phyloP scores from a whole-genome alignment of 2,113 vertebrate genomes.

The Nerophis lumbriciformis region DNA sequence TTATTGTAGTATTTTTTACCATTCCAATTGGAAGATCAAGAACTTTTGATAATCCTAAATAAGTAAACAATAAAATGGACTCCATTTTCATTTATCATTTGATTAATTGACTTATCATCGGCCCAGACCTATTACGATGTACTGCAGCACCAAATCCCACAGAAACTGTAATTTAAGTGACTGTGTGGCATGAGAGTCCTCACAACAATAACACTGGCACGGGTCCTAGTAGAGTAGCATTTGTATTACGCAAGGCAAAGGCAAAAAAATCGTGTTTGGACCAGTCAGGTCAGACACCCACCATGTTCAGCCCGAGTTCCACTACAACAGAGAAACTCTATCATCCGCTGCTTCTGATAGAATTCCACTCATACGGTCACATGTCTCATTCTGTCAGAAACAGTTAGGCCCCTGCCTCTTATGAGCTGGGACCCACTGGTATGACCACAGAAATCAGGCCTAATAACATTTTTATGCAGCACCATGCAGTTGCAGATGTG shows the following conservation, averaged over 20 bases:
- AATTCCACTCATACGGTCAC: conserved; percentile 60
- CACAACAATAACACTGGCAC: neutral
- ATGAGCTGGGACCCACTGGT: conserved; percentile 36
- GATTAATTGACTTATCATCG: too few species aligned
- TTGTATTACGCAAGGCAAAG: conserved; percentile 23
- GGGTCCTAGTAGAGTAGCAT: neutral
- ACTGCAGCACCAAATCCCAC: neutral
- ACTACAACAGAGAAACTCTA: conserved; percentile 56
- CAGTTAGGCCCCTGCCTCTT: conserved; percentile 34
- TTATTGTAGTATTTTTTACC: too few species aligned
- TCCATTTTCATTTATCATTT: too few species aligned
- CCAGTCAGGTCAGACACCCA: conserved; percentile 56
- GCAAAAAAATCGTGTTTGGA: conserved; percentile 17
- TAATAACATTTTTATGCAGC: neutral
- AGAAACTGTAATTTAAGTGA: neutral
- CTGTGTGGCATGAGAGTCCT: neutral
- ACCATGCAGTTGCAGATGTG: neutral
- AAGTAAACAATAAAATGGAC: too few species aligned
- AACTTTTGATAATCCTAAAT: too few species aligned
- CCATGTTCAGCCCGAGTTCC: conserved; percentile 28
- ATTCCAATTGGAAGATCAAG: too few species aligned
- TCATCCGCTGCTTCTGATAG: conserved; percentile 49
- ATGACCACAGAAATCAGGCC: conserved; percentile 23
- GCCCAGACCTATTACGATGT: too few species aligned
- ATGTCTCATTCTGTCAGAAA: conserved; percentile 62